phyloP scores from a whole-genome alignment of 2,888 invertebrate genomes.

The Lasioglossum leucozonium region DNA sequence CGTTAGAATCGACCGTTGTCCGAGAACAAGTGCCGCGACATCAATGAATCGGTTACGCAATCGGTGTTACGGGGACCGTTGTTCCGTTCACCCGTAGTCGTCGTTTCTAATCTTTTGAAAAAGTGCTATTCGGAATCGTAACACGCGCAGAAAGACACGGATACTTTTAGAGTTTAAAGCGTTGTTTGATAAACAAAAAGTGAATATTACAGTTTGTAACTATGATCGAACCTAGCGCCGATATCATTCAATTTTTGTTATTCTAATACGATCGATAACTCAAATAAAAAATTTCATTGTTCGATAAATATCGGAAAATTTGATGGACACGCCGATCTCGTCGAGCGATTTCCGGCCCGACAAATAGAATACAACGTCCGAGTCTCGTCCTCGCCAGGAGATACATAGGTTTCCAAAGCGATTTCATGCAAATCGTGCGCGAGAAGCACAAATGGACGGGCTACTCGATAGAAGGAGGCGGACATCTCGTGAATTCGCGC shows the following conservation, averaged over 20 bases:
- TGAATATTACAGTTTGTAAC: too few relatives aligned
- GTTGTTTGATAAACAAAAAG: too few relatives aligned
- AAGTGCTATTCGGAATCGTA: not conserved
- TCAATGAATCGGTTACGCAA: conserved; percentile 50
- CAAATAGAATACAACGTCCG: not conserved
- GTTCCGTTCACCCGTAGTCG: not conserved
- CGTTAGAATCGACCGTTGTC: conserved; percentile 48
- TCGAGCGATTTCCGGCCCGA: too few relatives aligned
- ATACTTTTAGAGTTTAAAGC: not conserved
- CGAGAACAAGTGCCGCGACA: conserved; percentile 43
- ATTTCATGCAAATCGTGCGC: not conserved
- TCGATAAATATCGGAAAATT: not conserved
- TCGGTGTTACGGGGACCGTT: conserved; percentile 1
- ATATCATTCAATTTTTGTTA: too few relatives aligned
- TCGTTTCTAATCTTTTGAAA: not conserved
- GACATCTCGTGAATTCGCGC: not conserved
- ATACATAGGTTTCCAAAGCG: not conserved
- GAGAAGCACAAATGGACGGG: not conserved
- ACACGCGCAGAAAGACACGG: not conserved
- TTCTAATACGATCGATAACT: too few relatives aligned
- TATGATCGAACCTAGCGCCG: too few relatives aligned
- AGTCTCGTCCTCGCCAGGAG: not conserved
- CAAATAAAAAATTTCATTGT: too few relatives aligned
- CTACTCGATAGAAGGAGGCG: not conserved
- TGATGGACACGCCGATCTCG: not conserved